Conservation (phyloP, 2,888 invertebrate species). For the Cerastoderma edule region DNA sequence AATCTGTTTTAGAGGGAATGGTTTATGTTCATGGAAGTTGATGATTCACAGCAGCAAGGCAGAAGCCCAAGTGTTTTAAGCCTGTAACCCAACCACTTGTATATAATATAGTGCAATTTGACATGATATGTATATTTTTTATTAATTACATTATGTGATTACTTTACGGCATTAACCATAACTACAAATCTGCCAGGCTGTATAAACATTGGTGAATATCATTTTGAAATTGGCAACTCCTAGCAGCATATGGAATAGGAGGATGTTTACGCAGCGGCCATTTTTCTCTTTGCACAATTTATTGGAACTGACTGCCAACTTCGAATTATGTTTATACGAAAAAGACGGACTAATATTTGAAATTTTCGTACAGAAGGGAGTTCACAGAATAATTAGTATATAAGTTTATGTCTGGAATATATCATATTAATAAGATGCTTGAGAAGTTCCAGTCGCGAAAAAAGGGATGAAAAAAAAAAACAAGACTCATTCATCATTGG, state of each 20-base stretch:
- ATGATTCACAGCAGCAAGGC: constrained; percentile 1
- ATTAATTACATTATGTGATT: constrained; percentile 27
- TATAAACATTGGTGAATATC: constrained; percentile 47
- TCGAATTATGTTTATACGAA: constrained; percentile 55
- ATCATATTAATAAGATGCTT: constrained; percentile 43
- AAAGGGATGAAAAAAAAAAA: too few relatives aligned
- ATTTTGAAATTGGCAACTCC: constrained; percentile 44
- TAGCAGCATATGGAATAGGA: constrained; percentile 4
- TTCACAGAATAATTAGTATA: constrained; percentile 51
- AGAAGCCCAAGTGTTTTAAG: too few relatives aligned
- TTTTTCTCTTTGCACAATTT: constrained; percentile 53
- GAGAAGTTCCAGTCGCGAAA: too few relatives aligned
- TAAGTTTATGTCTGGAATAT: constrained; percentile 56
- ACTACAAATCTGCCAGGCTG: constrained; percentile 30
- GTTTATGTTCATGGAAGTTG: too few relatives aligned
- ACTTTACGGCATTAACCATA: constrained; percentile 18
- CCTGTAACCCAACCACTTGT: constrained; percentile 4
- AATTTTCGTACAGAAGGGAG: constrained; percentile 39
- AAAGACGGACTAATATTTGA: constrained; percentile 53
- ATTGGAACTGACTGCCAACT: constrained; percentile 53
- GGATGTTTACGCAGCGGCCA: constrained; percentile 54
- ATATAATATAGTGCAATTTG: constrained; percentile 19
- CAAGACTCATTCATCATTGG: too few relatives aligned
- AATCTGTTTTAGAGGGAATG: too few relatives aligned
- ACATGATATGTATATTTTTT: constrained; percentile 27